phyloP scores from a whole-genome alignment of 37 sponge, comb jelly and placozoan genomes.

The Ephydatia muelleri region DNA sequence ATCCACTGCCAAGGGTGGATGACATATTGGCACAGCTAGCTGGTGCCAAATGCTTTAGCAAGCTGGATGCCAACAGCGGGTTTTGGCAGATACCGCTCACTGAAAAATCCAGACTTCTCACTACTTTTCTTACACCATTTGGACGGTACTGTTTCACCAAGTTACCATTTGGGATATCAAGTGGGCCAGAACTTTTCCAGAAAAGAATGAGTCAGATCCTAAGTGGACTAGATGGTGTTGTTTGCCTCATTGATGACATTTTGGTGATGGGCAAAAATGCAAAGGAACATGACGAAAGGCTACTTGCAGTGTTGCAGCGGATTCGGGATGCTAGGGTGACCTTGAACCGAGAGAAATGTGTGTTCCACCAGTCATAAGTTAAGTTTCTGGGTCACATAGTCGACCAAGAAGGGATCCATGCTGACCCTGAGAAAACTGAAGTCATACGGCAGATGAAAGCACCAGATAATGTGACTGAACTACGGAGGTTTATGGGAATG shows the following conservation, averaged over 20 bases:
- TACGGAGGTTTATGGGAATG: conserved; percentile 42
- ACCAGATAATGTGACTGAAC: conserved; percentile 29
- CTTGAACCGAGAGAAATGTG: conserved; percentile 47
- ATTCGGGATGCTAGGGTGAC: conserved; percentile 40
- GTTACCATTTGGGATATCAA: conserved; percentile 16
- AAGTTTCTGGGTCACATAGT: conserved; percentile 23
- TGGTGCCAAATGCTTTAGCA: conserved; percentile 48
- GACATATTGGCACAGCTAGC: conserved; percentile 54
- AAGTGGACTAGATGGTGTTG: conserved; percentile 31
- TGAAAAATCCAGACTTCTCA: too few species aligned
- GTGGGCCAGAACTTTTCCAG: conserved; percentile 23
- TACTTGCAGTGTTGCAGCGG: conserved; percentile 10
- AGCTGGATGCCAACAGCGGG: conserved; percentile 70
- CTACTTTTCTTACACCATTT: too few species aligned
- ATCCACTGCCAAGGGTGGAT: conserved; percentile 59
- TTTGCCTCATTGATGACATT: conserved; percentile 36
- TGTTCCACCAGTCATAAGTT: conserved; percentile 11
- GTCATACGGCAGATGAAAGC: conserved; percentile 4
- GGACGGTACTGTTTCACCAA: conserved; percentile 7
- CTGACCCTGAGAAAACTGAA: conserved; percentile 53
- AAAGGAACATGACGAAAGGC: conserved; percentile 29
- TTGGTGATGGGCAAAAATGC: conserved; percentile 17
- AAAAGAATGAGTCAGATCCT: conserved; percentile 18
- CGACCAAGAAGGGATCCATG: conserved; percentile 24
- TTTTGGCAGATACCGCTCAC: too few species aligned